Percentiles rank a stretch among this genome's conserved stretches.
These are phyloP conservation scores for Scaptomyza hsui DNA, from an alignment of 1,140 invertebrate genomes.

Conservation along the genomic window DNA sequence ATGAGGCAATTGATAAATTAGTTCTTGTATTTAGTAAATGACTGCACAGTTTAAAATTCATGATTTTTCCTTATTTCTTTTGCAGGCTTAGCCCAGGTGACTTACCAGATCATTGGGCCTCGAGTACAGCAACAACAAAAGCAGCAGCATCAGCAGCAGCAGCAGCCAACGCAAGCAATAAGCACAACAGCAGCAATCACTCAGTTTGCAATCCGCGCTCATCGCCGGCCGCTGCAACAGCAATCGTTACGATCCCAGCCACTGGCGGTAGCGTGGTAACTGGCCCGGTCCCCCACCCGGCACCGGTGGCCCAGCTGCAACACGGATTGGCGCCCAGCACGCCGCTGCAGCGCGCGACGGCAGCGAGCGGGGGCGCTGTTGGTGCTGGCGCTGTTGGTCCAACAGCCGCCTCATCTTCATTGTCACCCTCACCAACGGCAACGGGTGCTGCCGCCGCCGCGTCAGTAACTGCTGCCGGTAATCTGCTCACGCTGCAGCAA, in stretches of 20 bases:
- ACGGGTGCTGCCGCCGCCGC: constrained; percentile 36
- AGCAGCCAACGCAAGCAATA: background rate
- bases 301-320: constrained; percentile 47
- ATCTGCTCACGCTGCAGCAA: constrained; percentile 30
- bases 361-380: constrained; percentile 56
- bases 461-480: constrained; percentile 29
- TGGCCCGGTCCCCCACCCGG: constrained; percentile 34
- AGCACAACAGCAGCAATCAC: constrained; percentile 50
- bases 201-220: constrained; percentile 78
- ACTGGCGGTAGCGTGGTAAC: constrained; percentile 64
- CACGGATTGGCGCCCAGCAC: constrained; percentile 71
- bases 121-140: constrained; percentile 68
- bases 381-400: constrained; percentile 56
- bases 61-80: no score
- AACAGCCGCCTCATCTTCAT: constrained; percentile 53
- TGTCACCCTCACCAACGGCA: constrained; percentile 57
- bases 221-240: constrained; percentile 81
- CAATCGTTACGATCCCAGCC: constrained; percentile 76
- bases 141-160: constrained; percentile 17
- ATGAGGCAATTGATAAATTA: no score
- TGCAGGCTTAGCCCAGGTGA: constrained; percentile 84
- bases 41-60: no score
- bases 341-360: constrained; percentile 68
- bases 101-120: constrained; percentile 84
- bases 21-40: no score